phyloP scores from a whole-genome alignment of 2,888 invertebrate species.

The Ditylenchus weischeri region DNA sequence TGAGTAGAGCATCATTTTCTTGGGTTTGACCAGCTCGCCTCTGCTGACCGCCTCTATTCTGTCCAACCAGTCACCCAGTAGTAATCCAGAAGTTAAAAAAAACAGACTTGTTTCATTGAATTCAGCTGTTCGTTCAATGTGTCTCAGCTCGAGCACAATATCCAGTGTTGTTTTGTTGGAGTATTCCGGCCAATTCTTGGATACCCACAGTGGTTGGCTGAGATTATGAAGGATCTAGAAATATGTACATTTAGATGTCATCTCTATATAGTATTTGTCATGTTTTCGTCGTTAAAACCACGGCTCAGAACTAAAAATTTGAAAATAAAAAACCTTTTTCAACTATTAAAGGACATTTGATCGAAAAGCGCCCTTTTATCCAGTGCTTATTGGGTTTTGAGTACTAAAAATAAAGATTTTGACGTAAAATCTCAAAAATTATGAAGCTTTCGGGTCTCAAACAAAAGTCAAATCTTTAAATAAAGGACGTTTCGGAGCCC shows the following conservation, averaged over 20 bases:
- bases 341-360: no score
- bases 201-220: conserved; percentile 44
- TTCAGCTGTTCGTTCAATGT: conserved; percentile 11
- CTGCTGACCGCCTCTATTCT: conserved; percentile 36
- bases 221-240: conserved; percentile 30
- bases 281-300: no score
- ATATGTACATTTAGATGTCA: background rate
- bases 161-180: conserved; percentile 34
- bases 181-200: conserved; percentile 41
- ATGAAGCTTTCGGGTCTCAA: no score
- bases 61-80: conserved; percentile 43
- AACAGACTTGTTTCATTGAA: conserved; percentile 13
- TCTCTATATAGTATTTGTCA: background rate
- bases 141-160: conserved; percentile 26
- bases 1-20: conserved; percentile 46
- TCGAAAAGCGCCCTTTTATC: no score
- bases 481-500: no score
- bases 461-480: no score
- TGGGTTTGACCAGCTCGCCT: conserved; percentile 30
- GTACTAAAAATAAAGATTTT: no score
- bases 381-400: no score
- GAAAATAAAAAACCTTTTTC: no score
- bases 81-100: conserved; percentile 34
- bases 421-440: no score
- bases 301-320: no score